Conservation (phyloP, 1,140 invertebrate species). For the Drosophila sp. region DNA sequence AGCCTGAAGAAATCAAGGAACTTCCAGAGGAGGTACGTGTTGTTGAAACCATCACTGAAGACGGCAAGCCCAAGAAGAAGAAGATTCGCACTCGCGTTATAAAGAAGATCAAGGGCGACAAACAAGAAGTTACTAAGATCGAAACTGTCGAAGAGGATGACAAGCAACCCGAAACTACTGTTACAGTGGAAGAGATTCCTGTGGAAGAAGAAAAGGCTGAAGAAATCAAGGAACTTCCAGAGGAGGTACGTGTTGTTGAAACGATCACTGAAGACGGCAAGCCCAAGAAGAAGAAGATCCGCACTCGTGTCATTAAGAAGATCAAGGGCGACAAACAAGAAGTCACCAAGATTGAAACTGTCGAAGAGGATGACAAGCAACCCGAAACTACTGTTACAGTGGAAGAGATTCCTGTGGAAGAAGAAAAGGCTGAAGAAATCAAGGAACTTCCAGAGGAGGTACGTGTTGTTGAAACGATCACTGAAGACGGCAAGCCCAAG, state of each 20-base stretch:
- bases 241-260: constrained; percentile 39
- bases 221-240: constrained; percentile 81
- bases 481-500: no score
- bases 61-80: constrained; percentile 66
- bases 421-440: no score
- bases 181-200: constrained; percentile 57
- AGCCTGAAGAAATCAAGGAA: constrained; percentile 31
- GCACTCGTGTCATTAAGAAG: no score
- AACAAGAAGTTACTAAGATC: constrained; percentile 76
- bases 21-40: constrained; percentile 68
- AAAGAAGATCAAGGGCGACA: constrained; percentile 69
- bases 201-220: constrained; percentile 39
- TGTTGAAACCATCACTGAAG: constrained; percentile 63
- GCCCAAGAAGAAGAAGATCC: no score
- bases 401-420: no score
- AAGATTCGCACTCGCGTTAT: constrained; percentile 50
- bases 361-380: no score
- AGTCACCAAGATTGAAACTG: no score
- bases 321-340: no score
- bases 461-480: no score
- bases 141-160: constrained; percentile 61
- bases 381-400: no score
- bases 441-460: no score
- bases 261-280: no score
- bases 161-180: constrained; percentile 43